Base-by-base conservation (phyloP, 1,140 invertebrate genomes). In the Solenopsis invicta region DNA sequence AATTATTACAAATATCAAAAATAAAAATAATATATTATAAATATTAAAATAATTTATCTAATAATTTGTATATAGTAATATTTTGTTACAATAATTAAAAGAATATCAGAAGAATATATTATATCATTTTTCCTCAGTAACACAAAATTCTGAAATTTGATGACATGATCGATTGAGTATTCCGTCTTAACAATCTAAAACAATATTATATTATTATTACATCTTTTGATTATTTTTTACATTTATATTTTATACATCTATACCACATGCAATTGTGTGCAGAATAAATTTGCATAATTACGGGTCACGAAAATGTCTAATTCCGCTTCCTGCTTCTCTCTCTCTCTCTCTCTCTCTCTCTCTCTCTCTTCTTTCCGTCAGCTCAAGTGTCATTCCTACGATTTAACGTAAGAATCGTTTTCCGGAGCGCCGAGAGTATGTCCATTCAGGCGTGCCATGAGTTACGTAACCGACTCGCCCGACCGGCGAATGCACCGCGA, bases 401-500 rank as follows among this genome's bases (percentile, higher is more conserved):
- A 29, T 66, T 86, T 76, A 71, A 76, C 62, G 86, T 81, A 90
- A 69, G 85, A 90, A 85, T 81, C 62, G 75, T 71, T 90, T 77
- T 87, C 78, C 56, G 77, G 24, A 81, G 62, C 64, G 45, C 52
- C 34, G 45, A 45, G 52, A 62, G 52, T 81, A 61, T 67, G 88
- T 89, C 75, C 86, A 90, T 90, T 90, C 69, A 90, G 88, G 59
- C 71, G 72, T 87, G 48, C 71, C 64, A n/a, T 62, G 29, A 80
- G 45, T 91, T 91, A 86, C 87, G 61, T 88, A 91, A 91, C 54
- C 77, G 66, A 76, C 81, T 54, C 67, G 84, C 89, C 84, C 74
- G 74, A 29, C 62, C 56, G 78, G 86, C 89, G 89, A 91, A 90
- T 90, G 89, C 89, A 90, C 76, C 85, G 56, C 50, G 52, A 81